phyloP scores from a whole-genome alignment of 2,797 vertebrate species.

The Presbytis comata region DNA sequence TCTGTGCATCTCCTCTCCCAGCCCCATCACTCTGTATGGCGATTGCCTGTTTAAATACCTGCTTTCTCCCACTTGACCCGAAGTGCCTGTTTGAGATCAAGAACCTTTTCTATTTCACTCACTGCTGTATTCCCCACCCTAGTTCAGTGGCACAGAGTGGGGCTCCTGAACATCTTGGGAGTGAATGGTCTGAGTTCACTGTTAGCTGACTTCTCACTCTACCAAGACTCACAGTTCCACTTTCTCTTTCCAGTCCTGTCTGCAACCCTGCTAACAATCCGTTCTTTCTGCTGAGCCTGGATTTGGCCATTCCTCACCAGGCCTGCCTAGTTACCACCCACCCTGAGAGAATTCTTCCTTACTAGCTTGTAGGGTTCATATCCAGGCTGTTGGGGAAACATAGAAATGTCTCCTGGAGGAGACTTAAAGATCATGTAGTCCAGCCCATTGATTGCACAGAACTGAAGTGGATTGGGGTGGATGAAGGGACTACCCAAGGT shows the following conservation, averaged over 20 bases:
- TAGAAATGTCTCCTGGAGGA: not conserved
- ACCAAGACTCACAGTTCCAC: not conserved
- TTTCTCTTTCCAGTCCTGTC: not conserved
- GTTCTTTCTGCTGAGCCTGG: not conserved
- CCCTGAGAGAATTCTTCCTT: not conserved
- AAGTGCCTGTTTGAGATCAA: not conserved
- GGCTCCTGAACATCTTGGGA: not conserved
- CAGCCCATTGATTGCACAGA: not conserved
- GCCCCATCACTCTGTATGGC: not conserved
- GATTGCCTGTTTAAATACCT: not conserved
- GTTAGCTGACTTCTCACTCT: not conserved
- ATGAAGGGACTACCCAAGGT: not conserved
- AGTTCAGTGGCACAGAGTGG: not conserved
- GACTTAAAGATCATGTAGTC: not conserved
- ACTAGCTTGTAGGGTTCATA: not conserved
- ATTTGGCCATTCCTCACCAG: not conserved
- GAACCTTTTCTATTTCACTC: not conserved
- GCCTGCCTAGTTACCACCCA: not conserved
- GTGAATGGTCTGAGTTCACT: not conserved
- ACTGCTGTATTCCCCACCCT: not conserved
- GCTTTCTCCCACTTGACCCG: not conserved
- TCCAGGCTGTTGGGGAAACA: not conserved
- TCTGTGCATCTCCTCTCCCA: not conserved
- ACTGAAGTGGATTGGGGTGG: not conserved
- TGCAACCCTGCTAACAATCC: not conserved